Evolutionary conservation across 2,888 invertebrate species (phyloP).

Genomic region (Cheilosia vulpina): DNA sequence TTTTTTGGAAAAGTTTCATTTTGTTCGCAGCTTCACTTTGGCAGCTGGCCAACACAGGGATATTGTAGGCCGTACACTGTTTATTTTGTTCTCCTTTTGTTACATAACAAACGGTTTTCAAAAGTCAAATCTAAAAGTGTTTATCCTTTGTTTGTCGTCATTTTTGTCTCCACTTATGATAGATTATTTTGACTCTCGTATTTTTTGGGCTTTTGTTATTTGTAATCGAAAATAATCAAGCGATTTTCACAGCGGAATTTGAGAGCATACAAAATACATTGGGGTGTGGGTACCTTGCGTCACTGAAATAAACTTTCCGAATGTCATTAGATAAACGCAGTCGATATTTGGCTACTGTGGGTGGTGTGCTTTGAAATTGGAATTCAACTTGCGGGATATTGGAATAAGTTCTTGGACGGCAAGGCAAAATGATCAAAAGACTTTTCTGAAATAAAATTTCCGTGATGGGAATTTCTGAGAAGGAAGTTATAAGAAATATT

Average conservation of each 20-base stretch:
- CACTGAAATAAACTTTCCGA: too few species aligned
- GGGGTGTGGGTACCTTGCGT: too few species aligned
- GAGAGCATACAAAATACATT: background rate
- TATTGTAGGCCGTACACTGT: background rate
- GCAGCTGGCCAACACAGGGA: constrained; percentile 8
- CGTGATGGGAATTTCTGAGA: constrained; percentile 10
- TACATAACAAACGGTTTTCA: background rate
- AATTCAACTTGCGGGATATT: background rate
- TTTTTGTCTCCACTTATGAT: background rate
- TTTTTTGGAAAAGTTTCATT: background rate
- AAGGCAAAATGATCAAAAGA: background rate
- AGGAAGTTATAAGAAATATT: background rate
- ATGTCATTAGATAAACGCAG: too few species aligned
- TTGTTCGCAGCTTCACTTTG: background rate
- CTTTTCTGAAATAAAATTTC: background rate
- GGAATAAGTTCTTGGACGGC: constrained; percentile 14
- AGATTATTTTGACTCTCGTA: constrained; percentile 16
- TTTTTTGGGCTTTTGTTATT: background rate
- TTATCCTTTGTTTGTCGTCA: background rate
- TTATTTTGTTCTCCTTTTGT: background rate
- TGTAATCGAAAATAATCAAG: background rate
- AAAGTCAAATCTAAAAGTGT: constrained; percentile 9
- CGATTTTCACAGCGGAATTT: background rate
- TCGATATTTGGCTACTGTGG: too few species aligned
- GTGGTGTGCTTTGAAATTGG: too few species aligned